A percentile compares a stretch with the other conserved stretches of the same genome.
Conservation (phyloP, 2,888 invertebrate genomes). For the Bhutanitis thaidina region DNA sequence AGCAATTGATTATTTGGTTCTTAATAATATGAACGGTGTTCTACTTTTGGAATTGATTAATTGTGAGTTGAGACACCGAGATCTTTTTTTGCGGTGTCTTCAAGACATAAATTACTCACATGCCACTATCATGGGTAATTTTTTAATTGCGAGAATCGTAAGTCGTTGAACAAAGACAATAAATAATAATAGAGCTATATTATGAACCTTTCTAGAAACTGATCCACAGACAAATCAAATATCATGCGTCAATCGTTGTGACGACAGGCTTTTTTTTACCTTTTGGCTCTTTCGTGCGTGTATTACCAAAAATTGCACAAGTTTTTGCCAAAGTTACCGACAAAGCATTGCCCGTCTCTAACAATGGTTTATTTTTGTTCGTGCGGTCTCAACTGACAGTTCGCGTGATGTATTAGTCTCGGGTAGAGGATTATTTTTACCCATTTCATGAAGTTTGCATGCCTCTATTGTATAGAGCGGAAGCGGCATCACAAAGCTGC, state of each 20-base stretch:
- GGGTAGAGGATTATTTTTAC: constrained; percentile 76
- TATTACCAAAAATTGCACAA: constrained; percentile 68
- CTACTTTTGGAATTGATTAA: constrained; percentile 74
- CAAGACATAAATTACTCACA: constrained; percentile 52
- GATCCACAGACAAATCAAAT: too few relatives aligned
- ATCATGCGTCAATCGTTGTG: too few relatives aligned
- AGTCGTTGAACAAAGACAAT: background rate
- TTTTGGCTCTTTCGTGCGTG: constrained; percentile 35
- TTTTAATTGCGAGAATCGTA: constrained; percentile 49
- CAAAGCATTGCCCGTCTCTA: constrained; percentile 58
- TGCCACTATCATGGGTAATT: constrained; percentile 50
- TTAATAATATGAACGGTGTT: constrained; percentile 63
- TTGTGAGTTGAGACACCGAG: constrained; percentile 56
- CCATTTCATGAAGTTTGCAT: constrained; percentile 78
- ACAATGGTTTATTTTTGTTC: constrained; percentile 78
- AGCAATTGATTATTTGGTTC: constrained; percentile 61
- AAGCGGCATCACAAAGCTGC: constrained; percentile 71
- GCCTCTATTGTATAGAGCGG: constrained; percentile 72
- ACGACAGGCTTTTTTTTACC: too few relatives aligned
- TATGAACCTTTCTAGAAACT: too few relatives aligned
- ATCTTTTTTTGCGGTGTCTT: constrained; percentile 50
- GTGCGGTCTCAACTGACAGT: constrained; percentile 75
- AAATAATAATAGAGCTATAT: too few relatives aligned
- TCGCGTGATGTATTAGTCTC: constrained; percentile 75
- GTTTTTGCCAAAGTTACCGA: constrained; percentile 71